phyloP scores from a whole-genome alignment of 1,140 invertebrate species.

The Bombus waltoni region DNA sequence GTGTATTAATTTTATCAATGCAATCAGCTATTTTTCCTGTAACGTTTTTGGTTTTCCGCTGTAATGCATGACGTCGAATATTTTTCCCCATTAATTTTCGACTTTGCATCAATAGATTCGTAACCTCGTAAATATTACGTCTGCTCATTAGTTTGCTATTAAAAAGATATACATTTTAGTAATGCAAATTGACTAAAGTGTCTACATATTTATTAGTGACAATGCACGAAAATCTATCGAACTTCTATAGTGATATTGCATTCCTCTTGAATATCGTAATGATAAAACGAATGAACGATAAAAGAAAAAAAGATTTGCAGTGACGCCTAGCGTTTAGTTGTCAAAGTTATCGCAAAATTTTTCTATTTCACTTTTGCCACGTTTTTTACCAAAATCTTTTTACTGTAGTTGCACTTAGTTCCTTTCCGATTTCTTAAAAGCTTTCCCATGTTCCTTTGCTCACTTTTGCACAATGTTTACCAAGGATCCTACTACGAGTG shows the following conservation, averaged over 20 bases:
- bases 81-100: too few relatives aligned
- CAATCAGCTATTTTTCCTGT: not conserved
- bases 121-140: too few relatives aligned
- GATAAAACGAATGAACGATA: not conserved
- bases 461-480: constrained; percentile 3
- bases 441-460: not conserved
- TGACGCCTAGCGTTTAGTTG: not conserved
- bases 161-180: too few relatives aligned
- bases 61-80: not conserved
- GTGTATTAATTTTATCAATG: not conserved
- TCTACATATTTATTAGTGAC: too few relatives aligned
- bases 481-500: not conserved
- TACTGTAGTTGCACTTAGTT: not conserved
- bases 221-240: too few relatives aligned
- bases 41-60: not conserved
- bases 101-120: too few relatives aligned
- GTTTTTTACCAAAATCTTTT: not conserved
- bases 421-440: constrained; percentile 6
- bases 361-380: not conserved
- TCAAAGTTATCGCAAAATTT: not conserved
- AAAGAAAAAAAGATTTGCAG: not conserved
- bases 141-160: too few relatives aligned
- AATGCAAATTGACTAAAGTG: too few relatives aligned
- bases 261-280: too few relatives aligned
- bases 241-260: too few relatives aligned